A percentile compares a stretch with the other conserved stretches of the same genome.
Evolutionary conservation across 37 sponge, comb jelly and placozoan species (phyloP).

Genomic region (Lycopodina hypogea): DNA sequence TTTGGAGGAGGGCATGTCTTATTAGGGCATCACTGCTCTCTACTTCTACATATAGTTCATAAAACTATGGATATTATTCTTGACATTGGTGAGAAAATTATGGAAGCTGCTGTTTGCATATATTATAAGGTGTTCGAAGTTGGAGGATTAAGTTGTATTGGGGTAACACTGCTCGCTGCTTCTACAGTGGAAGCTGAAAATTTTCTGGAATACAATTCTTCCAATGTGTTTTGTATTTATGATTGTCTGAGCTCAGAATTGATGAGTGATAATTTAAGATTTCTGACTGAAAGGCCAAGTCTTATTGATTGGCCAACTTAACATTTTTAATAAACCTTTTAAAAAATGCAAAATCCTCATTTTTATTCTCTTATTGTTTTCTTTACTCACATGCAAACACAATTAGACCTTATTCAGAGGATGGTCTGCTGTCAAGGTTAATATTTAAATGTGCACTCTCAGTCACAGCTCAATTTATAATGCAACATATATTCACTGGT

Average conservation of each 20-base stretch:
- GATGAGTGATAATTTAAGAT: constrained; percentile 23
- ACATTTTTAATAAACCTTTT: too few relatives aligned
- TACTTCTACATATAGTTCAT: constrained; percentile 9
- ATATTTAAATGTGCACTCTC: background rate
- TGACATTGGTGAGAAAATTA: constrained; percentile 23
- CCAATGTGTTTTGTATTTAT: too few relatives aligned
- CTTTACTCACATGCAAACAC: background rate
- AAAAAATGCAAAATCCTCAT: too few relatives aligned
- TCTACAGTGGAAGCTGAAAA: too few relatives aligned
- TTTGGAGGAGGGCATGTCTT: constrained; percentile 17
- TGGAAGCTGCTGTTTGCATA: constrained; percentile 44
- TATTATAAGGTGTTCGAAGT: constrained; percentile 50
- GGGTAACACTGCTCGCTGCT: too few relatives aligned
- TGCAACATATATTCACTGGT: background rate
- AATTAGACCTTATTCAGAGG: background rate
- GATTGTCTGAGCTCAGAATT: constrained; percentile 42
- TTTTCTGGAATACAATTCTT: too few relatives aligned
- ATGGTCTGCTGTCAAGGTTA: constrained; percentile 21
- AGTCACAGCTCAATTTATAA: background rate
- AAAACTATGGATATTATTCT: constrained; percentile 38
- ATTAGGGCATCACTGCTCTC: constrained; percentile 27
- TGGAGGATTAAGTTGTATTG: too few relatives aligned
- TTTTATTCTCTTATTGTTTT: too few relatives aligned
- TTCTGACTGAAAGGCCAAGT: background rate
- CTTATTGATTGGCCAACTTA: too few relatives aligned